A percentile compares a stretch with the other conserved stretches of the same genome.
These are phyloP conservation scores for Odontamblyopus rebecca DNA, from an alignment of 2,797 vertebrate species.

Conservation along the genomic window DNA sequence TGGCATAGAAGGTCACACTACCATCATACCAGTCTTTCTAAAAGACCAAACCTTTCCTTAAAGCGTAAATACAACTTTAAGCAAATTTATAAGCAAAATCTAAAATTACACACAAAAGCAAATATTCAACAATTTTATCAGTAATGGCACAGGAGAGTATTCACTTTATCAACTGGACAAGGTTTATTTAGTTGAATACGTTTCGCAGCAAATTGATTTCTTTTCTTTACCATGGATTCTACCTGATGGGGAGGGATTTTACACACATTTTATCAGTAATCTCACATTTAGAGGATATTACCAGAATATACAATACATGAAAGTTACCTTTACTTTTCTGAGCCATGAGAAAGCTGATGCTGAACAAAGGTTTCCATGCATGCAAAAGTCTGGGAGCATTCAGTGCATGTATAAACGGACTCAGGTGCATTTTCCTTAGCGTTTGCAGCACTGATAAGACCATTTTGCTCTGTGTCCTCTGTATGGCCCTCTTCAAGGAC, in stretches of 20 bases:
- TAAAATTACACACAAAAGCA: not conserved
- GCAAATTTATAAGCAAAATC: not conserved
- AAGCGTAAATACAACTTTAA: no score
- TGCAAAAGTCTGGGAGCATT: conserved; percentile 75
- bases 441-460: conserved; percentile 45
- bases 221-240: no score
- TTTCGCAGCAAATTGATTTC: no score
- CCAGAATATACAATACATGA: conserved; percentile 8
- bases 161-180: no score
- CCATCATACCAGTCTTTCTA: not conserved
- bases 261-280: not conserved
- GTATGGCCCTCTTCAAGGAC: conserved; percentile 41
- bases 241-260: no score
- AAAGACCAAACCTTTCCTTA: not conserved
- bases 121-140: not conserved
- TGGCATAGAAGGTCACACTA: not conserved
- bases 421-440: conserved; percentile 55
- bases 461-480: conserved; percentile 56
- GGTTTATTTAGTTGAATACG: no score
- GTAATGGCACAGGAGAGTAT: no score
- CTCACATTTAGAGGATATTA: not conserved
- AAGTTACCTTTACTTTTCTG: conserved; percentile 57
- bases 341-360: conserved; percentile 76
- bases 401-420: conserved; percentile 75
- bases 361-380: conserved; percentile 75